These are phyloP conservation scores for Hexactinellida sp. DNA, from an alignment of 37 sponge, comb jelly and placozoan species.

Conservation along the genomic window DNA sequence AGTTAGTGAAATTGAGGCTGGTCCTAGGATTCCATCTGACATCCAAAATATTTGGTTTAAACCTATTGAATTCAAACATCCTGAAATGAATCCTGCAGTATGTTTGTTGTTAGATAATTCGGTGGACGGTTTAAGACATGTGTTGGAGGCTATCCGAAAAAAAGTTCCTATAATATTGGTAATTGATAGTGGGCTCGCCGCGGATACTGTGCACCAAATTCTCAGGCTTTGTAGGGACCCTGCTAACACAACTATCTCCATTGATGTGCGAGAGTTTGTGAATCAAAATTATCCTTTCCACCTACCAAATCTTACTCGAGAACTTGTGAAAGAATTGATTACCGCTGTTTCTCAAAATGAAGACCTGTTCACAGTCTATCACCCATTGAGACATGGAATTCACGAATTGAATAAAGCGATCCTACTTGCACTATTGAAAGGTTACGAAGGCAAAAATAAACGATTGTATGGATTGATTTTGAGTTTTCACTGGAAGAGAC, in stretches of 20 bases:
- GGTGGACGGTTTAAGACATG: background rate
- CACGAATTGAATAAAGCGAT: slow-evolving; percentile 4
- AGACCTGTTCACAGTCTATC: background rate
- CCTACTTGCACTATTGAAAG: background rate
- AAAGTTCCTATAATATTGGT: background rate
- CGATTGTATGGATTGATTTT: background rate
- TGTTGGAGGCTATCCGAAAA: background rate
- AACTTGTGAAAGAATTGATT: background rate
- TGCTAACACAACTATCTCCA: background rate
- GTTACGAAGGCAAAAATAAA: background rate
- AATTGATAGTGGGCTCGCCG: background rate
- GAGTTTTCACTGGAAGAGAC: slow-evolving; percentile 8
- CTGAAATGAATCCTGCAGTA: background rate
- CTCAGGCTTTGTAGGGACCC: background rate
- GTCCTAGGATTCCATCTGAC: background rate
- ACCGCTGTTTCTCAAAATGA: background rate
- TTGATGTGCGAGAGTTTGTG: background rate
- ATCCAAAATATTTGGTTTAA: background rate
- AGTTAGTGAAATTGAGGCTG: background rate
- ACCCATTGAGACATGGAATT: background rate
- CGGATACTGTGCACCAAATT: background rate
- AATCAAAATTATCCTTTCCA: background rate
- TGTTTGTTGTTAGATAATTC: slow-evolving; percentile 4
- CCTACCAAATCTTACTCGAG: background rate
- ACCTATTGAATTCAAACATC: background rate